Evolutionary conservation across 2,888 invertebrate genomes (phyloP).

Genomic region (Lysandra coridon): DNA sequence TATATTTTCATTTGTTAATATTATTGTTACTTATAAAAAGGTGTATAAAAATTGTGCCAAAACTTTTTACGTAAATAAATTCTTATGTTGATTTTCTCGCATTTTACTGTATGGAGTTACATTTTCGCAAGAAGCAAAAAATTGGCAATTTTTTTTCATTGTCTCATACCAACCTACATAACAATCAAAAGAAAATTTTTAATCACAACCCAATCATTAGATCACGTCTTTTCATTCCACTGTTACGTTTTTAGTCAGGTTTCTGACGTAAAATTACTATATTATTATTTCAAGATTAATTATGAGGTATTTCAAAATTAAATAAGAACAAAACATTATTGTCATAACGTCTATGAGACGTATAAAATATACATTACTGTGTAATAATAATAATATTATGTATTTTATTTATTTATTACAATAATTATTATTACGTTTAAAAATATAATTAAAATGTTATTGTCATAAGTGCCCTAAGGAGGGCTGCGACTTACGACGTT

Average conservation of each 20-base stretch:
- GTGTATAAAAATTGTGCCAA: neutral
- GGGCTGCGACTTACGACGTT: constrained; percentile 22
- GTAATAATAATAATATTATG: neutral
- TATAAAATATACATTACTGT: neutral
- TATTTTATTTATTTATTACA: neutral
- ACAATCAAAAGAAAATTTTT: no score
- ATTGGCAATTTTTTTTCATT: no score
- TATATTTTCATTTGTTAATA: neutral
- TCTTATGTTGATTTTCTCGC: no score
- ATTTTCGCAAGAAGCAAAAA: no score
- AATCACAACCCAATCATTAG: no score
- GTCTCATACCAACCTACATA: no score
- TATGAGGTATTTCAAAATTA: neutral
- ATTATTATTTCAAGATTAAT: neutral
- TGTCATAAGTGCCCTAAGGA: neutral
- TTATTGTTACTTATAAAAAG: neutral
- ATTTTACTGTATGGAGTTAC: no score
- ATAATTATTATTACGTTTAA: neutral
- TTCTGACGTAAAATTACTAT: neutral
- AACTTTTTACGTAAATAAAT: neutral
- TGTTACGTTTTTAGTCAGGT: neutral
- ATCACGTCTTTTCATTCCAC: neutral
- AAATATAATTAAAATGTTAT: neutral
- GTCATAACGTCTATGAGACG: neutral
- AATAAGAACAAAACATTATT: neutral